A percentile compares a stretch with the other conserved stretches of the same genome.
These are phyloP conservation scores for Gymnopithys bicolor DNA, from an alignment of 2,797 vertebrate genomes.

Conservation along the genomic window DNA sequence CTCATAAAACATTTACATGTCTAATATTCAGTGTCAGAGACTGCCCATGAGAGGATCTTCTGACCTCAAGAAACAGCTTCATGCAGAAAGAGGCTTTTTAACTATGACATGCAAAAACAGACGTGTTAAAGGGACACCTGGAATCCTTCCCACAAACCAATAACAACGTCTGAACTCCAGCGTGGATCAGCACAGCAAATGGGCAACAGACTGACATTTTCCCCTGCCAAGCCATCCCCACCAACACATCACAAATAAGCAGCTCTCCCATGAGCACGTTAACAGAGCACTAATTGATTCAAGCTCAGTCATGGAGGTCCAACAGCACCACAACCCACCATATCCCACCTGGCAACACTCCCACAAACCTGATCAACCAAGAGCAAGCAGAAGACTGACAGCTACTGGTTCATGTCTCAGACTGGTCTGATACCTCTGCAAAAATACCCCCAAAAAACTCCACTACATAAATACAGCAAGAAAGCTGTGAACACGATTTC, in stretches of 20 bases:
- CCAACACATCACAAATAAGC: fast-evolving
- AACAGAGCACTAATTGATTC: background rate
- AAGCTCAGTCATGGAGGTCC: background rate
- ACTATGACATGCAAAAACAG: background rate
- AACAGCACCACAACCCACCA: background rate
- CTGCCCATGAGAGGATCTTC: background rate
- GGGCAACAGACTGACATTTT: background rate
- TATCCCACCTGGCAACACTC: background rate
- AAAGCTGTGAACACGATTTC: background rate
- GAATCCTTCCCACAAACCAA: background rate
- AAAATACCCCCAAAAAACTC: background rate
- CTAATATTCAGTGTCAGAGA: background rate
- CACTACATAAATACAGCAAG: background rate
- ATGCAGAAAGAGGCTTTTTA: background rate
- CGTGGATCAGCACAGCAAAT: background rate
- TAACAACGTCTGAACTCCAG: background rate
- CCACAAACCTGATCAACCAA: background rate
- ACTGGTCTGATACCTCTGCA: background rate
- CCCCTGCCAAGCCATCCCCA: background rate
- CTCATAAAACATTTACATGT: background rate
- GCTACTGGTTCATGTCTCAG: background rate
- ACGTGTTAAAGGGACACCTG: background rate
- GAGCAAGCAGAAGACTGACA: background rate
- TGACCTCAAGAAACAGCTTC: background rate
- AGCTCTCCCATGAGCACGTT: background rate